Percentiles rank a stretch among this genome's conserved stretches.
Conservation (phyloP, 2,888 invertebrate species). For the Acanthosepion esculentum region DNA sequence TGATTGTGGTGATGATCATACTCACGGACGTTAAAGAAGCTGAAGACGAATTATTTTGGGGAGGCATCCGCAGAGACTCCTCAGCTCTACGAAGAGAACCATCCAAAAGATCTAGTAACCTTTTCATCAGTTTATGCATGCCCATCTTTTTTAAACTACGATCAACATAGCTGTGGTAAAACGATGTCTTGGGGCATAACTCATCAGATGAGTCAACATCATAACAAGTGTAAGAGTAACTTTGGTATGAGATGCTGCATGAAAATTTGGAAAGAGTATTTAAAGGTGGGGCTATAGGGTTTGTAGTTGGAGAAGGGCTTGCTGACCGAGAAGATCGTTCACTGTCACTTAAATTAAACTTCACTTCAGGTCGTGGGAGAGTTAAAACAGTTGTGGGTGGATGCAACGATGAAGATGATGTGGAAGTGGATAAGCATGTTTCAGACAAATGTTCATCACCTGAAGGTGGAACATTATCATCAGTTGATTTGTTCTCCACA, state of each 20-base stretch:
- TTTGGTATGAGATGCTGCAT: conserved; percentile 51
- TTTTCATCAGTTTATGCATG: conserved; percentile 84
- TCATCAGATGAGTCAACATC: conserved; percentile 70
- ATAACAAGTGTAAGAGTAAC: conserved; percentile 55
- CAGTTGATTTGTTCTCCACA: background rate
- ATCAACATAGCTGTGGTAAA: conserved; percentile 85
- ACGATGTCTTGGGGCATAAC: conserved; percentile 59
- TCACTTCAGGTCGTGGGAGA: background rate
- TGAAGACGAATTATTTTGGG: conserved; percentile 21
- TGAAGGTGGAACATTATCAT: conserved; percentile 56
- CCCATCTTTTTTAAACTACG: conserved; percentile 91
- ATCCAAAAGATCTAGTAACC: conserved; percentile 80
- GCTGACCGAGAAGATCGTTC: conserved; percentile 56
- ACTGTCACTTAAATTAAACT: conserved; percentile 52
- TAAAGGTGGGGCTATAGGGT: conserved; percentile 55
- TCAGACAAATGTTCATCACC: conserved; percentile 52
- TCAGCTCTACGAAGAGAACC: conserved; percentile 71
- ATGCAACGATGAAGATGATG: background rate
- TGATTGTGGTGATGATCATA: background rate
- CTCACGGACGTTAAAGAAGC: background rate
- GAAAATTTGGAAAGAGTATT: conserved; percentile 59
- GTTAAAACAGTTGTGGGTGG: background rate
- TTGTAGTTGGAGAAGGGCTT: conserved; percentile 56
- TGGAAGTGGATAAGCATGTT: background rate
- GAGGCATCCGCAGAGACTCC: conserved; percentile 67